Percentiles rank a stretch among this genome's conserved stretches.
Evolutionary conservation across 2,888 invertebrate genomes (phyloP).

Genomic region (Hoplodrina blanda): DNA sequence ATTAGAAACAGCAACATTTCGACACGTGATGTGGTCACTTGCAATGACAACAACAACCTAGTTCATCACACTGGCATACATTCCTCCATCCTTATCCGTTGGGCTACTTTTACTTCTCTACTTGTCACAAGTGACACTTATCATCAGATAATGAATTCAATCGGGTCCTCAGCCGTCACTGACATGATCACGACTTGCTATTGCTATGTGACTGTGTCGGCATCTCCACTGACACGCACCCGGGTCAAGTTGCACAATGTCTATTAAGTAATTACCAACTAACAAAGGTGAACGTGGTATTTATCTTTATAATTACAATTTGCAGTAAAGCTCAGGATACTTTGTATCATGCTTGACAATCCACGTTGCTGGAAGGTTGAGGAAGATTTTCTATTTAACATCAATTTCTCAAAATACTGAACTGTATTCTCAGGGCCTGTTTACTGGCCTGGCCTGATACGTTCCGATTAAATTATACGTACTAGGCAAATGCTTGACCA

Average conservation of each 20-base stretch:
- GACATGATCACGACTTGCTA: constrained; percentile 50
- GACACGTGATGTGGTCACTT: neutral
- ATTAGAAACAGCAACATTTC: neutral
- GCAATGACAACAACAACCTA: constrained; percentile 7
- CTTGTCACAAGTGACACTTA: constrained; percentile 51
- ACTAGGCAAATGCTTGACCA: too few species aligned
- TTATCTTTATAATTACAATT: constrained; percentile 53
- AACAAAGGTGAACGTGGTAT: constrained; percentile 63
- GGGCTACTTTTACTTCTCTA: constrained; percentile 42
- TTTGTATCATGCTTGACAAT: constrained; percentile 30
- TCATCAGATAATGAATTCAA: constrained; percentile 51
- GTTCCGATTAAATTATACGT: too few species aligned
- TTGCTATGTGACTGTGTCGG: constrained; percentile 41
- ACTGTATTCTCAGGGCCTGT: neutral
- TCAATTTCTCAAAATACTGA: constrained; percentile 1
- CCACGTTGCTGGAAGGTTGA: constrained; percentile 7
- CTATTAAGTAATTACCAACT: constrained; percentile 61
- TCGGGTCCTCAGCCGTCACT: constrained; percentile 35
- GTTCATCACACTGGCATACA: constrained; percentile 22
- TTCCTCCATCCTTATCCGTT: constrained; percentile 14
- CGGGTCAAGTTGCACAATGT: constrained; percentile 62
- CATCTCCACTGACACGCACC: constrained; percentile 49
- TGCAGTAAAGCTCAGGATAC: constrained; percentile 41
- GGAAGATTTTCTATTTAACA: neutral
- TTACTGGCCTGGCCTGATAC: too few species aligned